phyloP scores from a whole-genome alignment of 2,888 invertebrate species.

The Ennomos erosarius region DNA sequence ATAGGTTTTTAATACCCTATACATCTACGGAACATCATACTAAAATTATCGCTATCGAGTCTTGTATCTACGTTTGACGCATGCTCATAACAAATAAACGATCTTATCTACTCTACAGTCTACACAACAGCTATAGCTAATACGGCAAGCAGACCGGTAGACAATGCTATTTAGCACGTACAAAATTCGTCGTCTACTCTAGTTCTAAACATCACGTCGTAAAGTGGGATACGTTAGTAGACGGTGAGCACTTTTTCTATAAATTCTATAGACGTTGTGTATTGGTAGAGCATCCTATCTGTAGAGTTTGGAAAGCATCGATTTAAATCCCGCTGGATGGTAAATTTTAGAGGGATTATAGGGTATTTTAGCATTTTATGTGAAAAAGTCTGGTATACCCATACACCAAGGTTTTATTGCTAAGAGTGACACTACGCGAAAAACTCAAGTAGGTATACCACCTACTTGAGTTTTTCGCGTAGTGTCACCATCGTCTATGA shows the following conservation, averaged over 20 bases:
- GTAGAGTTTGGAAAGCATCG: not conserved
- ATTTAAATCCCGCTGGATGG: conserved; percentile 1
- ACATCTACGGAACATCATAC: no score
- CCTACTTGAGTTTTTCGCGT: no score
- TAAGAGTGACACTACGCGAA: no score
- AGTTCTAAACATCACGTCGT: conserved; percentile 28
- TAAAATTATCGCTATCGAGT: not conserved
- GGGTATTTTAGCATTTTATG: no score
- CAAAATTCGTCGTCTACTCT: conserved; percentile 37
- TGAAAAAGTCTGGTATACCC: no score
- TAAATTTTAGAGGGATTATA: no score
- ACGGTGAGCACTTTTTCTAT: not conserved
- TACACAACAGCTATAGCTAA: conserved; percentile 17
- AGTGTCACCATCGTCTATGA: no score
- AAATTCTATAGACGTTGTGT: conserved; percentile 5
- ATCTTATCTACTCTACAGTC: conserved; percentile 32
- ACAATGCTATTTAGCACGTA: conserved; percentile 36
- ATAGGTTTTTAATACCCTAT: no score
- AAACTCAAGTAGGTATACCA: no score
- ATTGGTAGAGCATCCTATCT: no score
- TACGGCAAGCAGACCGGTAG: conserved; percentile 37
- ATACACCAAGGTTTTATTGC: no score
- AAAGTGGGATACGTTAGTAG: no score
- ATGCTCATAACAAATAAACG: conserved; percentile 35
- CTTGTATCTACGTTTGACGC: conserved; percentile 7